Conservation (phyloP, 2,888 invertebrate genomes). For the Chymomyza caudatula region DNA sequence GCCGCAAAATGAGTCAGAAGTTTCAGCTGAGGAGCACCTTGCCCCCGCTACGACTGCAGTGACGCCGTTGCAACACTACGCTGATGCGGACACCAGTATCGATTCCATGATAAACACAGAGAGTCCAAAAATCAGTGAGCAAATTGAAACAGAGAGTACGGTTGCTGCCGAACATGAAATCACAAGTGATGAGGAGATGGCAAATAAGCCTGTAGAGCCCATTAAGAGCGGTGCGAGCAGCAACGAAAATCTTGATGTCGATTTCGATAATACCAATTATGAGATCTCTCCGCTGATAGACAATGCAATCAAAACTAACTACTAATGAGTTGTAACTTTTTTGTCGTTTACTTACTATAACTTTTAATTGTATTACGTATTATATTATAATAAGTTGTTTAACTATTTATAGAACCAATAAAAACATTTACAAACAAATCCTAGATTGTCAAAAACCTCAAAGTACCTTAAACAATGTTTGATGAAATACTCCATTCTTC, state of each 20-base stretch:
- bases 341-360: neutral
- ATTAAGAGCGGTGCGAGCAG: no score
- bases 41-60: no score
- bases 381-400: neutral
- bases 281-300: neutral
- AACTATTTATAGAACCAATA: neutral
- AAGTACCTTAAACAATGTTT: no score
- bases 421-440: no score
- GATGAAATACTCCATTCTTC: no score
- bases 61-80: neutral
- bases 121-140: neutral
- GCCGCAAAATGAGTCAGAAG: neutral
- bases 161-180: no score
- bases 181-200: no score
- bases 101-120: neutral
- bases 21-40: no score
- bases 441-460: no score
- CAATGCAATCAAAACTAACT: neutral
- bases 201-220: no score
- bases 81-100: no score
- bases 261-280: neutral
- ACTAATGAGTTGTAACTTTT: neutral
- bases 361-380: neutral
- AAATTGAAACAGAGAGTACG: neutral
- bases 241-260: neutral